Percentiles rank a stretch among this genome's conserved stretches.
Conservation (phyloP, 2,113 vertebrate species). For the Psittacula cyanocephala region DNA sequence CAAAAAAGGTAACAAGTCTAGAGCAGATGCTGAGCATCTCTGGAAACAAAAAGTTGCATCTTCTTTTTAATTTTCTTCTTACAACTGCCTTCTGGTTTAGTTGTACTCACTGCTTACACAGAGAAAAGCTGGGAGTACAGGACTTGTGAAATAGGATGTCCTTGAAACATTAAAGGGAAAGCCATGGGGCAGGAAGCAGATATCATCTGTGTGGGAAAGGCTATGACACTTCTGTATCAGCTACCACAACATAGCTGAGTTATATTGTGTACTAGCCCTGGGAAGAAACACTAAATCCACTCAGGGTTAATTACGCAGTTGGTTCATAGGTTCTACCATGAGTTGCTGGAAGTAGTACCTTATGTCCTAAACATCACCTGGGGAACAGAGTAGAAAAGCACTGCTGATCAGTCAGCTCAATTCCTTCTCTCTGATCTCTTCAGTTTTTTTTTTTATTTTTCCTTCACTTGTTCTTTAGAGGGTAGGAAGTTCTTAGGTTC, state of each 20-base stretch:
- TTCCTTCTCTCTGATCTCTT: background rate
- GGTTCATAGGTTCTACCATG: background rate
- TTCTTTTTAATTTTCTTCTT: background rate
- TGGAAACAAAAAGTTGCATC: background rate
- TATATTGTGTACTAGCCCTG: background rate
- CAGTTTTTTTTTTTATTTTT: background rate
- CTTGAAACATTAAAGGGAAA: background rate
- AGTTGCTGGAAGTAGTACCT: background rate
- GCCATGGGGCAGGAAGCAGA: background rate
- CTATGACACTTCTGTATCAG: background rate
- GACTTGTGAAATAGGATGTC: background rate
- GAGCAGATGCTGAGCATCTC: background rate
- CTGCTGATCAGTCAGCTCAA: background rate
- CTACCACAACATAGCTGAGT: background rate
- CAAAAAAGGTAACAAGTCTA: background rate
- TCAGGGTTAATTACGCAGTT: background rate
- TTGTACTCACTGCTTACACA: background rate
- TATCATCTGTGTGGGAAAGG: background rate
- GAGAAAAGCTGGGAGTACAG: background rate
- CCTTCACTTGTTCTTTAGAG: background rate
- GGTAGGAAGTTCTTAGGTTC: background rate
- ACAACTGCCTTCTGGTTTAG: background rate
- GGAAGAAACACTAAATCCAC: background rate
- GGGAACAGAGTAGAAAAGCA: background rate
- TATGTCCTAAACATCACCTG: background rate